Base-by-base conservation (phyloP, 2,797 vertebrate species). In the Notolabrus celidotus region DNA sequence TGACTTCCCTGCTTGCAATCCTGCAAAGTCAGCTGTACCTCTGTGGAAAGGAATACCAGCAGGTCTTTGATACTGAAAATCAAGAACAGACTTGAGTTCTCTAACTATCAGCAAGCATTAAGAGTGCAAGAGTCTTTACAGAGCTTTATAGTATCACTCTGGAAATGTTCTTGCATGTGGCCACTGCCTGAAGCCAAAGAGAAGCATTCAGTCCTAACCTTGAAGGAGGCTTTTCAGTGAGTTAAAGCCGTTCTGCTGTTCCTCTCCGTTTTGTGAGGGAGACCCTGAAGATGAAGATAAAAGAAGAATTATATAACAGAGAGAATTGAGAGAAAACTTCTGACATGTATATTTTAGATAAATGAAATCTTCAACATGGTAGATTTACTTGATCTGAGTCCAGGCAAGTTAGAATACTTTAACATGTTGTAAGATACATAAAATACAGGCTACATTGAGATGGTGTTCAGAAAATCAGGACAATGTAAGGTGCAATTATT, bases 171-270 rank as follows among this genome's bases (percentile, higher is more conserved):
- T 54, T 62, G 68, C 57, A 58, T 80, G 74, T 55, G 67, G 75
- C 65, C 42, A 38, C 71, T 59, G 68, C 59, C 79, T 55, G n/a
- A 73, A 75, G 64, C 62, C 77, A 84, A 72, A 84, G 57, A 83
- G 76, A 79, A 69, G 61, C 59, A 65, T 63, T 77, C 38, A 22
- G 57, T 83, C 86, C 89, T 94, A 92, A 93, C 94, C 94, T 92
- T 94, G 92, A 58, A 94, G 89, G 77, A 94, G 92, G 81, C 71
- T 92, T 83, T 93, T 94, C 85, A 92, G 92, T 80, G 89, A 71
- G 65, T 79, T 92, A 72, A 92, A 92, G 60, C 92, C 91, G 22
- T 93, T 94, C 80, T 90, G 92, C 76, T 80, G 82, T 47, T 91
- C 93, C 59, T 93, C 93, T 4, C 67, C 88, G 1, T 90, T 88